phyloP scores from a whole-genome alignment of 2,113 vertebrate species.

The Edolisoma coerulescens region DNA sequence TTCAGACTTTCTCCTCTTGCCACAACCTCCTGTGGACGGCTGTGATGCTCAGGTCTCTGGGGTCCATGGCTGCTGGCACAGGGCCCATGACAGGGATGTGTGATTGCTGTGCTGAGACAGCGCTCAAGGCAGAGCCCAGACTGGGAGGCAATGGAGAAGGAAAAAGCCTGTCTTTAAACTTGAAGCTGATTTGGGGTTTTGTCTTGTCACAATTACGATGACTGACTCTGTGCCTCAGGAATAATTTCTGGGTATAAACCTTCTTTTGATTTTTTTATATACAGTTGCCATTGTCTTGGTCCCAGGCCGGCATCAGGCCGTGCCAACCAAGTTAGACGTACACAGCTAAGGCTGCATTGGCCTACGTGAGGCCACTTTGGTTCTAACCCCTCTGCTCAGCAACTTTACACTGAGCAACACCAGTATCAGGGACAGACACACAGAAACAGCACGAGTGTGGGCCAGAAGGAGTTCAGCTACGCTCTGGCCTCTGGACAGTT shows the following conservation, averaged over 20 bases:
- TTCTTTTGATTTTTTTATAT: neutral
- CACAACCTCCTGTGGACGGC: fast-evolving
- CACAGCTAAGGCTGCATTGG: neutral
- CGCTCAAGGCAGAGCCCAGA: neutral
- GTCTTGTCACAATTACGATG: fast-evolving
- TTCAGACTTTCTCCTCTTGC: conserved; percentile 4
- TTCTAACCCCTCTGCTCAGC: neutral
- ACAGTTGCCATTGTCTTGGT: neutral
- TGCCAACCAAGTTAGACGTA: neutral
- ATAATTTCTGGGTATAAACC: neutral
- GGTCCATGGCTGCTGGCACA: neutral
- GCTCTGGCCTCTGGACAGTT: neutral
- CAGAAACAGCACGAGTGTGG: neutral
- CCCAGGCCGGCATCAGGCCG: neutral
- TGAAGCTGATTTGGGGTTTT: neutral
- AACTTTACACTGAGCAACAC: neutral
- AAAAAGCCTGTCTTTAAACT: neutral
- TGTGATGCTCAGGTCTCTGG: neutral
- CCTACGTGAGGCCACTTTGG: neutral
- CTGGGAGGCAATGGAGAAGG: neutral
- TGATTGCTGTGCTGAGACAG: neutral
- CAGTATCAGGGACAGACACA: neutral
- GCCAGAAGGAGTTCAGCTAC: neutral
- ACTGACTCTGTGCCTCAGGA: neutral
- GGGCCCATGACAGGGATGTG: neutral